A percentile compares a stretch with the other conserved stretches of the same genome.
phyloP scores from a whole-genome alignment of 2,797 vertebrate species.

The Poecilia wingei region DNA sequence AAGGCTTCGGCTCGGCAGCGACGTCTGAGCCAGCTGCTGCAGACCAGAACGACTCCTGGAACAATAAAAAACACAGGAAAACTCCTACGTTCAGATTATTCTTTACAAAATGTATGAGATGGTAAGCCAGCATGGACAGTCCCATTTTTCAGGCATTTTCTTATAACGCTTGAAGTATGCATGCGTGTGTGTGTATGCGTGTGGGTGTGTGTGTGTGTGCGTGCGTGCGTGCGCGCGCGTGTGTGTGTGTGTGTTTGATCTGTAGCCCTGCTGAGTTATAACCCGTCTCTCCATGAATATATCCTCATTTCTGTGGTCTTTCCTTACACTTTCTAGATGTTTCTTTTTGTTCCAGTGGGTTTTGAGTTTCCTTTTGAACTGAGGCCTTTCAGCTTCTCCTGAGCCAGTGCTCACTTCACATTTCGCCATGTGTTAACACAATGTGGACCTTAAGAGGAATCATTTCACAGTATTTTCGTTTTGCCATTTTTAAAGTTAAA shows the following conservation, averaged over 20 bases:
- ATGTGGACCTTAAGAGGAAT: neutral
- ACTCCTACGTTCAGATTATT: conserved; percentile 8
- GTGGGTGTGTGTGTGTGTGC: conserved; percentile 14
- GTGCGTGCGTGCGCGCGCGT: neutral
- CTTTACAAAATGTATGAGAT: conserved; percentile 12
- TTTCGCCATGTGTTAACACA: neutral
- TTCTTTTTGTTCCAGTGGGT: conserved; percentile 8
- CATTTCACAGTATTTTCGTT: neutral
- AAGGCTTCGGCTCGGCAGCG: neutral
- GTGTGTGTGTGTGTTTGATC: conserved; percentile 48
- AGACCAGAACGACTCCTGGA: neutral
- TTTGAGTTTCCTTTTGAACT: conserved; percentile 1
- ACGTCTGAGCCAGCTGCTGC: neutral
- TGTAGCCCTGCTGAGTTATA: conserved; percentile 39
- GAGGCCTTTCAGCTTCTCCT: neutral
- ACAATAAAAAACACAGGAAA: neutral
- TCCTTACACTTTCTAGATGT: conserved; percentile 16
- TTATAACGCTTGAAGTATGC: conserved; percentile 42
- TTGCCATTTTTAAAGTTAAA: neutral
- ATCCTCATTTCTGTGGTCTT: conserved; percentile 25
- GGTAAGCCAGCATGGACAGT: conserved; percentile 35
- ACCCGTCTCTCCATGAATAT: conserved; percentile 24
- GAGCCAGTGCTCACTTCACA: neutral
- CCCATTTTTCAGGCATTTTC: conserved; percentile 32
- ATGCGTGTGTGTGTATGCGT: too few relatives aligned